Base-by-base conservation (phyloP, 1,140 invertebrate genomes). In the Tetragonula clypearis region DNA sequence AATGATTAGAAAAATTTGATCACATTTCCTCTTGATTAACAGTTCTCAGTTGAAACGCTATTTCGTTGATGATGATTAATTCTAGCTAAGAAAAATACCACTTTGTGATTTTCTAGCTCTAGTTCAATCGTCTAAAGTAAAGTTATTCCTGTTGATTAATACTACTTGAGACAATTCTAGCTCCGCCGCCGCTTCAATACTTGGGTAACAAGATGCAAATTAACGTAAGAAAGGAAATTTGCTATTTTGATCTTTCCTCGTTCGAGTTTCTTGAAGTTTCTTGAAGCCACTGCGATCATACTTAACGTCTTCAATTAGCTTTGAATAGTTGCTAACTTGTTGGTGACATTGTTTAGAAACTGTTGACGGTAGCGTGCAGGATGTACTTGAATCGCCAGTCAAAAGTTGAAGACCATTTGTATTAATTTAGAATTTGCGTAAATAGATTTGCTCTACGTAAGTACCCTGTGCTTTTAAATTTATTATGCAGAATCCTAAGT, bases 31-130 rank as follows among this genome's bases (percentile, higher is more conserved):
- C n/a, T 23, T 53, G 41, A 49, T 8, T 8, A 49, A 49, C 6
- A 8, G 60, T 76, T 23, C 60, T 56, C 17, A 5, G 49, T 30
- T 53, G 53, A 82, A 76, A 76, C 66, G 35, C 72, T 19, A 23
- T 66, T 75, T 26, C 80, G 5, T 23, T 12, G 49, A 49, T 56
- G 21, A 26, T 26, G 53, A 41, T 68, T 68, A 76, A 82, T 76
- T 76, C 72, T 30, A 1, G 23, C 21, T 4, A 75, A 76, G 62
- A 82, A 75, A 82, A 76, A 76, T 66, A 74, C 21, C 49, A 66
- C 72, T 56, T 58, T 26, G 55, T 72, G 73, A 82, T 76, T 82
- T 68, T 12, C 53, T 41, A 41, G 21, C 14, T 23, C 35, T 68
- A 65, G 76, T 76, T 26, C 9, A 76, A 76, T 76, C 41, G 72